Conservation (phyloP, 2,113 vertebrate genomes). For the Condylura cristata region DNA sequence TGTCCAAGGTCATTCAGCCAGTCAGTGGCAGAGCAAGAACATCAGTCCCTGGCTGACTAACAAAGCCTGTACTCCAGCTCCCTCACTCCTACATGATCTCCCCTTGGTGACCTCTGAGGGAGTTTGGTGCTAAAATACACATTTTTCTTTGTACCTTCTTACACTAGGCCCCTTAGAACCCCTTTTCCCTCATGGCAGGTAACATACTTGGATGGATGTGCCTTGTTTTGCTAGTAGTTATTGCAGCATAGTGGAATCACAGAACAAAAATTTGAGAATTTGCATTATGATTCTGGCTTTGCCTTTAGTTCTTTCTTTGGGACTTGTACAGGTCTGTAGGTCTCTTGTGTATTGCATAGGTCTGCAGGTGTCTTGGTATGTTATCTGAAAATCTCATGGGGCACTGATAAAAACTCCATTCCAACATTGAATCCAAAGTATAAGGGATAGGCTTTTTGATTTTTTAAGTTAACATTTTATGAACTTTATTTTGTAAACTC, state of each 20-base stretch:
- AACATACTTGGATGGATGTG: neutral
- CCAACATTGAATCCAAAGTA: neutral
- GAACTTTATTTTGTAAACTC: neutral
- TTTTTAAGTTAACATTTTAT: neutral
- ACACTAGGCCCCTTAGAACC: neutral
- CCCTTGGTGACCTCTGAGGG: neutral
- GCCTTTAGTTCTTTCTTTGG: neutral
- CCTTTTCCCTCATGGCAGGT: neutral
- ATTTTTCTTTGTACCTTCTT: neutral
- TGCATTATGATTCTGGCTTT: neutral
- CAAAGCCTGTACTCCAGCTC: rapidly evolving
- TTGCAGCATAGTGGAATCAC: neutral
- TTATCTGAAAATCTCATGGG: neutral
- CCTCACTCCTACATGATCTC: neutral
- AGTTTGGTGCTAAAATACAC: neutral
- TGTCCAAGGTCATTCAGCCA: neutral
- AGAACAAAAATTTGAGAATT: neutral
- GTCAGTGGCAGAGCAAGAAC: neutral
- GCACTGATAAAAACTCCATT: neutral
- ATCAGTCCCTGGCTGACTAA: neutral
- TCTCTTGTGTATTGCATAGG: too few species aligned
- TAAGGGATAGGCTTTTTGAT: neutral
- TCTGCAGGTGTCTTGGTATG: neutral
- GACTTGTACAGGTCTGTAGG: neutral
- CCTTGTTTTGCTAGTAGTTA: neutral